Conservation (phyloP, 2,113 vertebrate genomes). For the Puntigrus tetrazona region DNA sequence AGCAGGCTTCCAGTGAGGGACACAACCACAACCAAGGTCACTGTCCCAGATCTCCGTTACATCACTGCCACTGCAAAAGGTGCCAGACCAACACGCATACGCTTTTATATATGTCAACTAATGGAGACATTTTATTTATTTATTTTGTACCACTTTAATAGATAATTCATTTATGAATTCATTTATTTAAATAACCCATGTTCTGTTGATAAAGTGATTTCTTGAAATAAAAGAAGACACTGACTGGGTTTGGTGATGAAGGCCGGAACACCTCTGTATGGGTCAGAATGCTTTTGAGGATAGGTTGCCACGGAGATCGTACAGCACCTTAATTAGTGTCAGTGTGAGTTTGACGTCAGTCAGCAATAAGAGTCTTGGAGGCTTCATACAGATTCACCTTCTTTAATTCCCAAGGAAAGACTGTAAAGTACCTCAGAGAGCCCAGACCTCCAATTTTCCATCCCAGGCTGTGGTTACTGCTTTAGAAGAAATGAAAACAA, state of each 20-base stretch:
- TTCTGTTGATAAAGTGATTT: neutral
- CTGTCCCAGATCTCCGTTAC: constrained; percentile 30
- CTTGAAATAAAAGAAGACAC: neutral
- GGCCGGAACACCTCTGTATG: constrained; percentile 25
- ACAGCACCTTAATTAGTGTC: constrained; percentile 46
- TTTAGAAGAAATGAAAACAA: neutral
- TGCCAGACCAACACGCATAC: constrained; percentile 14
- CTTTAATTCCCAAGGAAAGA: constrained; percentile 22
- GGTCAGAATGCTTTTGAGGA: constrained; percentile 36
- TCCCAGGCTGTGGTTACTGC: neutral
- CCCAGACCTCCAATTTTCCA: constrained; percentile 9
- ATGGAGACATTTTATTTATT: neutral
- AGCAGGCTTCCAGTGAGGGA: constrained; percentile 46
- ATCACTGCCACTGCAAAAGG: constrained; percentile 30
- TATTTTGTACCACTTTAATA: neutral
- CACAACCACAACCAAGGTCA: constrained; percentile 52
- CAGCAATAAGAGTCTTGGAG: neutral
- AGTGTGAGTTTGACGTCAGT: constrained; percentile 38
- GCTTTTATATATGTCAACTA: neutral
- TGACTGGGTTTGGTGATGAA: constrained; percentile 32
- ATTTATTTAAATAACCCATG: constrained; percentile 1
- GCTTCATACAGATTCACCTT: constrained; percentile 33
- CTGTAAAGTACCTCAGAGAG: constrained; percentile 5
- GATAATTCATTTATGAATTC: neutral
- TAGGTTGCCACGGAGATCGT: constrained; percentile 47